Conservation (phyloP, 2,888 invertebrate species). For the Leptopilina drosophilae region DNA sequence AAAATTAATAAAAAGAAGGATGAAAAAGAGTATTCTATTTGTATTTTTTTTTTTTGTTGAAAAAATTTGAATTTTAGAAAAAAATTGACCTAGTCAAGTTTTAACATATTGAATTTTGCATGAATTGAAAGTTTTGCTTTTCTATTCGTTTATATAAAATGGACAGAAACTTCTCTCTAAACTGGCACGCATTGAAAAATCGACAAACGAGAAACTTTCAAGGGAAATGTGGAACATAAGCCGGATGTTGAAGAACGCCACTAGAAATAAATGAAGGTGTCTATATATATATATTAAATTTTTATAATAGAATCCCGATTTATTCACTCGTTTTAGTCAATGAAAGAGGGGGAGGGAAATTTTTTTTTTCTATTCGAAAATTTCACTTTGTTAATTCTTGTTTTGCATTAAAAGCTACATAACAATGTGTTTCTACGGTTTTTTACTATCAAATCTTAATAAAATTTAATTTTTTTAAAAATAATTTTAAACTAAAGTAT, state of each 20-base stretch:
- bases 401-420: too few relatives aligned
- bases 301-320: neutral
- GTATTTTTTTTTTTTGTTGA: neutral
- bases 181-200: neutral
- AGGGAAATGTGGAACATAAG: constrained; percentile 13
- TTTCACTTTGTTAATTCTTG: too few relatives aligned
- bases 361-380: too few relatives aligned
- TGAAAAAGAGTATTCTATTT: neutral
- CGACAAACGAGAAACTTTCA: constrained; percentile 22
- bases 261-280: neutral
- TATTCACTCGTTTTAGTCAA: neutral
- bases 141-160: neutral
- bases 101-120: neutral
- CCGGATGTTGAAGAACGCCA: neutral
- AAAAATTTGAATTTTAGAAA: neutral
- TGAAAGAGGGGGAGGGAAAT: too few relatives aligned
- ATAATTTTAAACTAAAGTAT: too few relatives aligned
- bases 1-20: neutral
- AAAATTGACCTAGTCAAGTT: neutral
- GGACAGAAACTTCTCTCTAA: neutral
- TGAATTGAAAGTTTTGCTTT: neutral
- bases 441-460: too few relatives aligned
- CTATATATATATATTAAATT: neutral
- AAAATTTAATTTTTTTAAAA: too few relatives aligned
- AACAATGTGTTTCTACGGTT: too few relatives aligned